Evolutionary conservation across 2,888 invertebrate species (phyloP), one percentile per base, ranked within the genome.

Genomic region (Oscheius sp.): DNA sequence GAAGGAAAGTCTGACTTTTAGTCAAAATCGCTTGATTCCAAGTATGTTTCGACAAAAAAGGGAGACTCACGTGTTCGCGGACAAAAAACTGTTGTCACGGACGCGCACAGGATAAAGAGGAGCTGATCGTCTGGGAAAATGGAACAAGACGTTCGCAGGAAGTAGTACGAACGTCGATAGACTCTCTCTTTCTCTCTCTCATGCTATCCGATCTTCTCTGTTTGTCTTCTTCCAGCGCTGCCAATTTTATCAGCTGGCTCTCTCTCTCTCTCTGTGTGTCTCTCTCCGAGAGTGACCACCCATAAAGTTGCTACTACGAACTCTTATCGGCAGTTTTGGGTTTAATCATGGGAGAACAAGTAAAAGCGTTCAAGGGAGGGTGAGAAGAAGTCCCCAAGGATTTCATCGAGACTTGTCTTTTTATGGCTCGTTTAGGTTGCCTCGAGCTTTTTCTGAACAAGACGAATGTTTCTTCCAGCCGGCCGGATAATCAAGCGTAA

Each of bases 241-340:
- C 66, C 59, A 55, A 59, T 70, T 70, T 70, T 70, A 70, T 70
- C 70, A 70, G 70, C 70, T 70, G 70, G 47, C 47, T 50, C 21
- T 29, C 62, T 47, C 37, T 47, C 37, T 53, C 66, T 10, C 21
- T 21, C 66, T 33, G 51, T 51, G 66, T 21, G 66, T 53, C 66
- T 51, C n/a, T 48, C 51, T 21, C 29, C 50, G 59, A 32, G n/a
- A 53, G 13, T 37, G 33, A 33, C 60, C 37, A 33, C n/a, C 60
- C 37, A 60, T 60, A 60, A 60, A 60, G 50, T 48, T 29, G n/a
- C 35, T 60, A 60, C 59, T 60, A 60, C 35, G n/a, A 32, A 32
- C 35, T 10, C 35, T 2, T 32, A 32, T 53, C 53, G 11, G 10
- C 13, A 53, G 10, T 53, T 53, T 53, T 29, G 53, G 29, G 13